Evolutionary conservation across 2,113 vertebrate species (phyloP).

Genomic region (Lagopus muta): DNA sequence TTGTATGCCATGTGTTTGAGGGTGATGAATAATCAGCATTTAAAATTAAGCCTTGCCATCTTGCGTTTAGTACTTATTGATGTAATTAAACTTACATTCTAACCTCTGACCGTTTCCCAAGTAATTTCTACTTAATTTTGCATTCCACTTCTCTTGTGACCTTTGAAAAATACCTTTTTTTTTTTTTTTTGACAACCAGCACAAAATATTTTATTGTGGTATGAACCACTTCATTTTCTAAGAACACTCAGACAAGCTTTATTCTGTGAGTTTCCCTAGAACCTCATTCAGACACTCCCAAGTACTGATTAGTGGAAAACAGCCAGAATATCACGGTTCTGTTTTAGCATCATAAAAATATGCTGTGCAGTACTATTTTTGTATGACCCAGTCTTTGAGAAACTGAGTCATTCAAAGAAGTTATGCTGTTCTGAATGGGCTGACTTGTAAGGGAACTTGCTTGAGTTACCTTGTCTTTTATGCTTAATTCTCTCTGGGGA

Average conservation of each 20-base stretch:
- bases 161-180: background rate
- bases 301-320: background rate
- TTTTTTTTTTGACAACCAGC: background rate
- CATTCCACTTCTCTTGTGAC: background rate
- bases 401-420: conserved; percentile 4
- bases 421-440: background rate
- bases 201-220: background rate
- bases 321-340: background rate
- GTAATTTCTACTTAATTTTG: conserved; percentile 3
- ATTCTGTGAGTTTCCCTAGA: background rate
- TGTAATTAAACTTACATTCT: background rate
- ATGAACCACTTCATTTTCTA: background rate
- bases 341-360: background rate
- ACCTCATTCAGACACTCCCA: background rate
- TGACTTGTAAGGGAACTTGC: conserved; percentile 32
- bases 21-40: background rate
- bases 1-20: background rate
- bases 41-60: background rate
- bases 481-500: conserved; percentile 48
- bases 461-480: conserved; percentile 47
- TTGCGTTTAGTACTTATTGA: background rate
- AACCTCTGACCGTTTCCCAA: background rate
- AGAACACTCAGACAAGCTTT: background rate
- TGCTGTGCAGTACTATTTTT: background rate
- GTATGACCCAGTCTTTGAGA: background rate